phyloP scores from a whole-genome alignment of 2,797 vertebrate genomes.

The Eulemur albifrons region DNA sequence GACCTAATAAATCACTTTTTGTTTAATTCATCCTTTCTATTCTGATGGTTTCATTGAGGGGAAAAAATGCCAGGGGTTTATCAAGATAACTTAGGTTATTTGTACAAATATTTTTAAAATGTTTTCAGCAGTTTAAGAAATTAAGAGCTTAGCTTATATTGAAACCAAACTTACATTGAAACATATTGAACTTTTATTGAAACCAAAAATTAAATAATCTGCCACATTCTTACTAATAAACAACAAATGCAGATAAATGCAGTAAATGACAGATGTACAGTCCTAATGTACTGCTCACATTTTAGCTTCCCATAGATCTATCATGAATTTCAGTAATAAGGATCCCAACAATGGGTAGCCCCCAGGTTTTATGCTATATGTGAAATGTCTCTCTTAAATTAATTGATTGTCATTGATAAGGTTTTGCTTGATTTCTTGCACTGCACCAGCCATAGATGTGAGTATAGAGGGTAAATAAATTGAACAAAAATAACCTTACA shows the following conservation, averaged over 20 bases:
- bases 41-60: background rate
- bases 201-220: background rate
- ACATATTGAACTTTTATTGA: background rate
- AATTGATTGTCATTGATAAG: background rate
- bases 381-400: background rate
- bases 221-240: background rate
- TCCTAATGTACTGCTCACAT: background rate
- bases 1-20: background rate
- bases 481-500: background rate
- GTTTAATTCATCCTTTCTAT: background rate
- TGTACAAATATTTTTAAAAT: background rate
- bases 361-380: background rate
- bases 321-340: background rate
- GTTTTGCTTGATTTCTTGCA: background rate
- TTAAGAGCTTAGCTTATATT: background rate
- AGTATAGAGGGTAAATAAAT: background rate
- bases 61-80: background rate
- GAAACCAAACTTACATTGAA: background rate
- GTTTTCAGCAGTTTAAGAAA: background rate
- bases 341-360: background rate
- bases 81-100: background rate
- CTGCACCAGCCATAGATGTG: background rate
- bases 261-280: background rate
- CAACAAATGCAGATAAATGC: background rate
- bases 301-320: background rate